Evolutionary conservation across 2,888 invertebrate species (phyloP), one percentile per base, ranked within the genome.

Genomic region (Microplitis manilae): DNA sequence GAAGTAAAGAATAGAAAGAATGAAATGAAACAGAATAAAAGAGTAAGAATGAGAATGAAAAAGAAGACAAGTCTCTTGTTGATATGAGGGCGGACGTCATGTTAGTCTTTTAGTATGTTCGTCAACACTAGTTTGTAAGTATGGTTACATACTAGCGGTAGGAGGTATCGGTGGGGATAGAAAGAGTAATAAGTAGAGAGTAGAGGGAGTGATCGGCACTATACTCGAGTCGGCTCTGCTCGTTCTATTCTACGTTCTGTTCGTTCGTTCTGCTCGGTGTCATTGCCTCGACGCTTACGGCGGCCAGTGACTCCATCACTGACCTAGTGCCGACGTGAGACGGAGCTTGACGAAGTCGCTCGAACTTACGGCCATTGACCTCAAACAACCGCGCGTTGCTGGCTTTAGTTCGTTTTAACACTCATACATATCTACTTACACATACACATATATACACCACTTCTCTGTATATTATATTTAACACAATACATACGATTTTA

Each of bases 291-390:
- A 87, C 86, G 89, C 88, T 88, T 87, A 85, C 88, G 89, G 88
- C 89, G 90, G 90, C 88, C 90, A 89, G 89, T 89, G 89, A 89
- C 90, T 89, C 90, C 88, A 90, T 90, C 89, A 90, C 90, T 89
- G 89, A 89, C 90, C 90, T 90, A 90, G 88, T 90, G 89, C 89
- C 90, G 89, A 89, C 83, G 70, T 41, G 30, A 40, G n/a, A 81
- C 89, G 89, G 89, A 84, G 78, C 6, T 7, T 61, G 73, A 39
- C 87, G 86, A 81, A 78, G 79, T 72, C 73, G n/a, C 1, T 79
- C 89, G 89, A 89, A 79, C 73, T 73, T 17, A 79, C 80, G 87
- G 85, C 82, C 88, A 85, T 86, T 85, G 87, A 88, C 87, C 87
- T 84, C 84, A 8, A 50, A 50, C 50, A 13, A 50, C 50, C 81